Evolutionary conservation across 2,113 vertebrate genomes (phyloP).

Genomic region (Prunella himalayana): DNA sequence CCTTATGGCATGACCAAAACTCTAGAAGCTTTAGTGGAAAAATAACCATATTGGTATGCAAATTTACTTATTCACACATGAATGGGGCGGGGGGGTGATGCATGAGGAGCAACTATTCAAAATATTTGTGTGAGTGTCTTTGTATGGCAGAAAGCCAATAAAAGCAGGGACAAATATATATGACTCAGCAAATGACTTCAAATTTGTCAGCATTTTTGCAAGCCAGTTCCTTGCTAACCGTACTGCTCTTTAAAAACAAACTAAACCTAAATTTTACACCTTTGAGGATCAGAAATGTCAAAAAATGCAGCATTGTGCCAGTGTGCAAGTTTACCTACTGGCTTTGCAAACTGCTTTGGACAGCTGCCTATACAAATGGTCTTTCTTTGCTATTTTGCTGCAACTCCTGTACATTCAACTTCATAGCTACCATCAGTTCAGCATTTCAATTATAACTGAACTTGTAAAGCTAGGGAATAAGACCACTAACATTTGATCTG

Average conservation of each 20-base stretch:
- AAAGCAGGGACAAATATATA: conserved; percentile 54
- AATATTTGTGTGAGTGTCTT: conserved; percentile 61
- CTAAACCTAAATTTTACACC: not conserved
- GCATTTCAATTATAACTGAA: not conserved
- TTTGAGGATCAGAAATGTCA: not conserved
- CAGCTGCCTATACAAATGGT: not conserved
- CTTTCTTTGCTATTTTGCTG: not conserved
- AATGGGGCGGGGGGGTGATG: not conserved
- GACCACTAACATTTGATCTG: not conserved
- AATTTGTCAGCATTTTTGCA: conserved; percentile 54
- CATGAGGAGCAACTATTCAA: conserved; percentile 57
- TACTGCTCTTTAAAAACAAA: not conserved
- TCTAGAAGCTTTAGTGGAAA: conserved; percentile 64
- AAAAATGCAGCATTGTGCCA: not conserved
- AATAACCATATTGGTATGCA: conserved; percentile 69
- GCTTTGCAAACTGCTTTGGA: not conserved
- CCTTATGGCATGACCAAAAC: conserved; percentile 68
- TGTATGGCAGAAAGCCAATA: conserved; percentile 46
- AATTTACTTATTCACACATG: conserved; percentile 65
- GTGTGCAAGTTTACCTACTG: not conserved
- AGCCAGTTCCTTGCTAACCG: not conserved
- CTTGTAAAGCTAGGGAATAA: not conserved
- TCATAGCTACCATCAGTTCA: not conserved
- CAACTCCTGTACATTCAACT: not conserved
- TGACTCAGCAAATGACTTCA: conserved; percentile 56